Evolutionary conservation across 1,140 invertebrate species (phyloP).

Genomic region (Drosophila busckii): DNA sequence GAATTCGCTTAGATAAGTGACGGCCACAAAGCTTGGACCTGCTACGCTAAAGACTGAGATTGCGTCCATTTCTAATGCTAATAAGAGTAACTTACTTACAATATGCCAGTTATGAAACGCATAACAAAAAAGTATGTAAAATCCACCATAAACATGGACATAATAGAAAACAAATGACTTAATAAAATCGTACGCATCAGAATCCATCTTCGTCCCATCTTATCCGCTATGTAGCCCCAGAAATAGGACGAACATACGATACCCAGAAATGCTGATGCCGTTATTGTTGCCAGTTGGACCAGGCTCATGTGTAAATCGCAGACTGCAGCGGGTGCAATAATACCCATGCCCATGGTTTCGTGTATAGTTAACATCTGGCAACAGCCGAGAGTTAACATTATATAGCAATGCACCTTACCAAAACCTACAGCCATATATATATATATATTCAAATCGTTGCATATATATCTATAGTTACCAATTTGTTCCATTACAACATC

Average conservation of each 20-base stretch:
- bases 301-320: slow-evolving; percentile 73
- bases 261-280: slow-evolving; percentile 72
- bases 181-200: slow-evolving; percentile 70
- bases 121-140: slow-evolving; percentile 40
- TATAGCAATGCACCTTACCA: slow-evolving; percentile 43
- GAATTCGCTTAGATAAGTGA: slow-evolving; percentile 54
- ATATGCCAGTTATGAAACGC: slow-evolving; percentile 52
- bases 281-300: slow-evolving; percentile 64
- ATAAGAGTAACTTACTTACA: slow-evolving; percentile 56
- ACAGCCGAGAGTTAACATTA: slow-evolving; percentile 46
- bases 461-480: slow-evolving; percentile 20
- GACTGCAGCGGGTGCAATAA: slow-evolving; percentile 52
- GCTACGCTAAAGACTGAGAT: slow-evolving; percentile 29
- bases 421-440: slow-evolving; percentile 20
- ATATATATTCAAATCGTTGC: neutral
- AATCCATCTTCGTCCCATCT: slow-evolving; percentile 81
- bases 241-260: slow-evolving; percentile 81
- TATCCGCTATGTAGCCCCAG: slow-evolving; percentile 86
- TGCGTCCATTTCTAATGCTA: neutral
- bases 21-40: slow-evolving; percentile 51
- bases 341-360: slow-evolving; percentile 60
- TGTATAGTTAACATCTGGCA: slow-evolving; percentile 61
- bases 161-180: slow-evolving; percentile 38
- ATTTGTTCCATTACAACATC: slow-evolving; percentile 51
- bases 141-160: slow-evolving; percentile 49